Evolutionary conservation across 2,113 vertebrate genomes (phyloP).

Genomic region (Panthera tigris): DNA sequence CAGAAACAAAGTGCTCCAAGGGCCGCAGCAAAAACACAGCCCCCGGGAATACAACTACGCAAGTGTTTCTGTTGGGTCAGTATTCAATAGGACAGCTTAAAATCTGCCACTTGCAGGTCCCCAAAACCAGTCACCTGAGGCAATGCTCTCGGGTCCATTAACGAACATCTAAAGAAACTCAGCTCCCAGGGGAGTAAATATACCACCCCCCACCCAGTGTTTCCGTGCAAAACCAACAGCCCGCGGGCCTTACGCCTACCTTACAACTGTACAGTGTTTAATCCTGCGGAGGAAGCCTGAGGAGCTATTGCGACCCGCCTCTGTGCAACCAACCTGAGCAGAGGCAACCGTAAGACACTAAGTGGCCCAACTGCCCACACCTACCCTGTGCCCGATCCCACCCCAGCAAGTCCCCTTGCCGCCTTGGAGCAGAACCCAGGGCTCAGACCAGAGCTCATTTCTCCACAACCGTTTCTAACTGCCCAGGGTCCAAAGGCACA

Average conservation of each 20-base stretch:
- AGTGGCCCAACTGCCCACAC: neutral
- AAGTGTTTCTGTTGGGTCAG: neutral
- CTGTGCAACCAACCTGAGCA: neutral
- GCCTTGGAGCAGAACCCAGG: neutral
- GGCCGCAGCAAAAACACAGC: neutral
- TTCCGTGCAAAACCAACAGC: conserved; percentile 39
- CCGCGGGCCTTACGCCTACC: neutral
- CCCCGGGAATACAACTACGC: neutral
- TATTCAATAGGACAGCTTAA: neutral
- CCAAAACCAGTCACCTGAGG: conserved; percentile 22
- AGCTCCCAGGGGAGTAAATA: conserved; percentile 12
- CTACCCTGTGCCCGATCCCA: neutral
- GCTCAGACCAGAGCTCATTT: conserved; percentile 37
- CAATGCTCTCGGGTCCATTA: neutral
- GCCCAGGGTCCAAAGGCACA: conserved; percentile 58
- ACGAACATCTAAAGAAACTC: conserved; percentile 28
- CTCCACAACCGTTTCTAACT: conserved; percentile 51
- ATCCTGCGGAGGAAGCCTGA: neutral
- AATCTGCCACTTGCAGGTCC: neutral
- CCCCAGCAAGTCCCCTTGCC: neutral
- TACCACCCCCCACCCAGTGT: neutral
- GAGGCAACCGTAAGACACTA: neutral
- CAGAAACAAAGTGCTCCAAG: conserved; percentile 17
- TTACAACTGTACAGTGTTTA: neutral
- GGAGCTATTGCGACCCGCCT: neutral